Evolutionary conservation across 1,140 invertebrate species (phyloP).

Genomic region (Gryon sp.): DNA sequence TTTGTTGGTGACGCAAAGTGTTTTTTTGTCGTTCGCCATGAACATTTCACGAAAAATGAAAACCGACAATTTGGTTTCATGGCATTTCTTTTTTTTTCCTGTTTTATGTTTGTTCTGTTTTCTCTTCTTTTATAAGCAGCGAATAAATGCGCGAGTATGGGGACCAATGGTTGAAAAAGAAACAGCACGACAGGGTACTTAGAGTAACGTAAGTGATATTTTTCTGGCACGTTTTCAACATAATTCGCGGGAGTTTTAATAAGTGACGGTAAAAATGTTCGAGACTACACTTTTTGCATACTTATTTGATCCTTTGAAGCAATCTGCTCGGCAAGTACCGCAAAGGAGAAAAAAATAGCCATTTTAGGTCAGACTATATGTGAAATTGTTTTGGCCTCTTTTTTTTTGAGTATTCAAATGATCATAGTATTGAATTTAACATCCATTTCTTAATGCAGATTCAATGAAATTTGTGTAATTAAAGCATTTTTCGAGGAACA

Average conservation of each 20-base stretch:
- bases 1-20: constrained; percentile 14
- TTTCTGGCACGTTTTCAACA: constrained; percentile 22
- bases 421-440: no score
- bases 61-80: no score
- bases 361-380: constrained; percentile 15
- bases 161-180: constrained; percentile 13
- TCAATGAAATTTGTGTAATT: no score
- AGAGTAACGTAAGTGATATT: constrained; percentile 16
- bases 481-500: no score
- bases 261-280: constrained; percentile 17
- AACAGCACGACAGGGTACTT: background rate
- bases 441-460: no score
- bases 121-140: no score
- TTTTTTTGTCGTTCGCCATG: background rate
- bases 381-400: constrained; percentile 8
- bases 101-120: no score
- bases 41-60: background rate
- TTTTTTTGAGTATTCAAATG: no score
- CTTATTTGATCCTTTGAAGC: constrained; percentile 24
- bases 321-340: constrained; percentile 7
- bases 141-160: no score
- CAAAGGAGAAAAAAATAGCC: background rate
- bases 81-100: no score
- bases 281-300: constrained; percentile 8
- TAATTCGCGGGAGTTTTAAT: constrained; percentile 25